Conservation (phyloP, 1,140 invertebrate species). For the Pinna nobilis region DNA sequence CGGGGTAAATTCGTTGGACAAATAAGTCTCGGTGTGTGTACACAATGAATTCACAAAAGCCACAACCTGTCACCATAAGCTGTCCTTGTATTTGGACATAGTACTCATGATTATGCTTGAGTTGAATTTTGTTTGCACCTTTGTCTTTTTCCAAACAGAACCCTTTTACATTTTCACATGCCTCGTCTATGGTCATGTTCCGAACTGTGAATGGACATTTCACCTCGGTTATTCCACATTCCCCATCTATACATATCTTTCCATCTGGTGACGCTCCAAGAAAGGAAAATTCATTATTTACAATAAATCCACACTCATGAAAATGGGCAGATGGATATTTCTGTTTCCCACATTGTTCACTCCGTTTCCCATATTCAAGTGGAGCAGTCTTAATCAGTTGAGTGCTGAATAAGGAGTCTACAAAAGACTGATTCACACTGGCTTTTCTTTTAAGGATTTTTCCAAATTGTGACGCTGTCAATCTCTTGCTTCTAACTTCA, state of each 20-base stretch:
- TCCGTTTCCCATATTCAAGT: slow-evolving; percentile 37
- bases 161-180: neutral
- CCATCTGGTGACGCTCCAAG: slow-evolving; percentile 31
- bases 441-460: slow-evolving; percentile 31
- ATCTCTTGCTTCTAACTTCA: slow-evolving; percentile 14
- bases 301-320: slow-evolving; percentile 38
- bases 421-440: slow-evolving; percentile 10
- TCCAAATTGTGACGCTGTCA: slow-evolving; percentile 34
- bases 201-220: slow-evolving; percentile 38
- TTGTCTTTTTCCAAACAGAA: slow-evolving; percentile 12
- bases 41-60: slow-evolving; percentile 39
- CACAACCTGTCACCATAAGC: slow-evolving; percentile 29
- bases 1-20: slow-evolving; percentile 30
- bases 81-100: slow-evolving; percentile 40
- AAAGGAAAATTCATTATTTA: slow-evolving; percentile 27
- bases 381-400: slow-evolving; percentile 1
- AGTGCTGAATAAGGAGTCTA: neutral
- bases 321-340: slow-evolving; percentile 23
- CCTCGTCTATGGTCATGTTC: slow-evolving; percentile 9
- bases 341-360: slow-evolving; percentile 32
- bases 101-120: slow-evolving; percentile 16
- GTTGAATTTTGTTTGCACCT: neutral
- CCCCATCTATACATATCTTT: slow-evolving; percentile 28
- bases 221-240: slow-evolving; percentile 28
- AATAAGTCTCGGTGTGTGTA: slow-evolving; percentile 34